Conservation (phyloP, 2,113 vertebrate species). For the Pantherophis guttatus region DNA sequence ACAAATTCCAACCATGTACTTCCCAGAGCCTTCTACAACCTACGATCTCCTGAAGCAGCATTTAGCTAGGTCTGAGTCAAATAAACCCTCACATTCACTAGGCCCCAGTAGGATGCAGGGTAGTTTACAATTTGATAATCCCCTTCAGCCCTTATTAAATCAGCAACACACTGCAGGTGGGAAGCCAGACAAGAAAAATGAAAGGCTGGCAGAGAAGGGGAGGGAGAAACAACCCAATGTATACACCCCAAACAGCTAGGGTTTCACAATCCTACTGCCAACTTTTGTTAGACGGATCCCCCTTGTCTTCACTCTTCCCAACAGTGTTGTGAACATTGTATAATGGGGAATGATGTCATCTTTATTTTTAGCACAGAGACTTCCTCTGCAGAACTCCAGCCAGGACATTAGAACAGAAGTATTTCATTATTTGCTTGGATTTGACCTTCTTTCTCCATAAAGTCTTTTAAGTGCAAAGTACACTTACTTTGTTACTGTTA, state of each 20-base stretch:
- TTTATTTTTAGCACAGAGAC: conserved; percentile 53
- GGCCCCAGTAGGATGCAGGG: conserved; percentile 56
- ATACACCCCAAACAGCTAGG: conserved; percentile 39
- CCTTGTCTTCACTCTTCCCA: conserved; percentile 20
- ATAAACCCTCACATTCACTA: conserved; percentile 69
- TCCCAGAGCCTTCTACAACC: conserved; percentile 37
- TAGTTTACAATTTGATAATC: conserved; percentile 72
- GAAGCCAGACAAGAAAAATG: conserved; percentile 56
- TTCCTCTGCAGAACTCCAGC: conserved; percentile 26
- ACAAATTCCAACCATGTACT: conserved; percentile 52
- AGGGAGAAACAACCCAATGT: neutral
- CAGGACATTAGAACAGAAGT: conserved; percentile 53
- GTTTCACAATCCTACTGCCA: conserved; percentile 41
- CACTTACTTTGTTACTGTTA: conserved; percentile 30
- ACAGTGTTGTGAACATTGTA: conserved; percentile 42
- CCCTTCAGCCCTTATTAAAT: conserved; percentile 72
- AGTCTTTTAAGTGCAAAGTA: conserved; percentile 9
- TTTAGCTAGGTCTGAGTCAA: conserved; percentile 38
- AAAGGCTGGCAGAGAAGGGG: neutral
- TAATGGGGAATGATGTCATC: conserved; percentile 52
- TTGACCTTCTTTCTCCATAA: conserved; percentile 39
- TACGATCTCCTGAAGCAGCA: conserved; percentile 52
- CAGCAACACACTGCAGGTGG: conserved; percentile 64
- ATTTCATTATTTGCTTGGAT: conserved; percentile 49
- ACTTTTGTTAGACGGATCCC: conserved; percentile 47